Evolutionary conservation across 2,888 invertebrate species (phyloP).

Genomic region (Idaea biselata): DNA sequence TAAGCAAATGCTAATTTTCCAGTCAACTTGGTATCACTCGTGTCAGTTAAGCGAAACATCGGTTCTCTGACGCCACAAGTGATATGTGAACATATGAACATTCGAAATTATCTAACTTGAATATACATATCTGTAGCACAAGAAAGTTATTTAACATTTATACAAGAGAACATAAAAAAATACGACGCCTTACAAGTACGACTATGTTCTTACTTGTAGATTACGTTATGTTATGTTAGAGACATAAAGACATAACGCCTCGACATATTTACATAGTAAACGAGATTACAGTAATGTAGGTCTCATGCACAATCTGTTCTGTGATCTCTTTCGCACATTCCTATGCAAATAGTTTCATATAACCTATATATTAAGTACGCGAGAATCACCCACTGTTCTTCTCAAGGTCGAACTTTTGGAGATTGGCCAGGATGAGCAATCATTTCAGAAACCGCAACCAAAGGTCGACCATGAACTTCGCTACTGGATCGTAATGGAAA

Average conservation of each 20-base stretch:
- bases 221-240: neutral
- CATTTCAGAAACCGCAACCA: conserved; percentile 32
- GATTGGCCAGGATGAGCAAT: conserved; percentile 51
- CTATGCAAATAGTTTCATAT: conserved; percentile 66
- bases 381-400: conserved; percentile 48
- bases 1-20: conserved; percentile 48
- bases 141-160: neutral
- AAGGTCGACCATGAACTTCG: conserved; percentile 21
- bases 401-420: conserved; percentile 66
- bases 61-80: neutral
- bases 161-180: neutral
- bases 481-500: conserved; percentile 6
- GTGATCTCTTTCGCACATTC: conserved; percentile 49
- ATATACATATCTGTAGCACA: neutral
- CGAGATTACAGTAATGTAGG: conserved; percentile 10
- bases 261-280: conserved; percentile 10
- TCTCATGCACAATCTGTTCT: conserved; percentile 35
- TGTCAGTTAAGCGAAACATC: conserved; percentile 30
- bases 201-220: neutral
- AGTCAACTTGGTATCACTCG: conserved; percentile 37
- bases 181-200: neutral
- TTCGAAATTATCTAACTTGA: neutral
- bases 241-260: conserved; percentile 4
- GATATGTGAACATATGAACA: neutral
- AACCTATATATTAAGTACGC: conserved; percentile 42